Evolutionary conservation across 2,797 vertebrate species (phyloP), one percentile per base, ranked within the genome.

Genomic region (Xenentodon cancila): DNA sequence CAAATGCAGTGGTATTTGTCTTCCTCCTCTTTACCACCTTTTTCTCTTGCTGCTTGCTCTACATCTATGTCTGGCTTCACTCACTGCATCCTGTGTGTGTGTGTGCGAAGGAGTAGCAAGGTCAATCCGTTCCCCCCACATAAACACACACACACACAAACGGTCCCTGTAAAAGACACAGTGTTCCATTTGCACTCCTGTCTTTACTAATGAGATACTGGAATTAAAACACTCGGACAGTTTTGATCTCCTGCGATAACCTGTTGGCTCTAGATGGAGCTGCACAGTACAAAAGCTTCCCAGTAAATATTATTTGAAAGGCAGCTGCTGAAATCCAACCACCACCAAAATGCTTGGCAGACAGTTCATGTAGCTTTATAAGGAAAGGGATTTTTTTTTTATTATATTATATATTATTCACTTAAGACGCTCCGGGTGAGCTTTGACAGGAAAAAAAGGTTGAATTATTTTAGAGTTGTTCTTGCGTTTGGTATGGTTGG

Each of bases 21-120:
- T 79, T 69, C 70, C 73, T 77, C 65, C 60, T 75, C 50, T 53
- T 53, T 25, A 30, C 54, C 61, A 54, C 65, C 68, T 83, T 73
- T 74, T 73, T 73, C 43, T 53, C 58, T 73, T 37, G 58, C 85
- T 79, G 77, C 79, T 73, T 4, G 0, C 42, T 71, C 62, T 17
- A 6, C 78, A 79, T 76, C 64, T 71, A 79, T 3, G 83, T 77
- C 87, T 91, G 88, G 86, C 77, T 88, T 86, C 53, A 68, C 53
- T 89, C 84, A 86, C 64, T 48, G 7, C 21, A 53, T 77, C 55
- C 55, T 77, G 52, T 68, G 71, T 70, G 50, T 70, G 50, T 69
- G 4, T 57, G 59, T 60, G 53, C 30, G 43, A 62, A 63, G 85
- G 80, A 81, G 73, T 71, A 86, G 74, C 53, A 79, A 85, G 80